Evolutionary conservation across 1,140 invertebrate species (phyloP).

Genomic region (Euwallacea fornicatus): DNA sequence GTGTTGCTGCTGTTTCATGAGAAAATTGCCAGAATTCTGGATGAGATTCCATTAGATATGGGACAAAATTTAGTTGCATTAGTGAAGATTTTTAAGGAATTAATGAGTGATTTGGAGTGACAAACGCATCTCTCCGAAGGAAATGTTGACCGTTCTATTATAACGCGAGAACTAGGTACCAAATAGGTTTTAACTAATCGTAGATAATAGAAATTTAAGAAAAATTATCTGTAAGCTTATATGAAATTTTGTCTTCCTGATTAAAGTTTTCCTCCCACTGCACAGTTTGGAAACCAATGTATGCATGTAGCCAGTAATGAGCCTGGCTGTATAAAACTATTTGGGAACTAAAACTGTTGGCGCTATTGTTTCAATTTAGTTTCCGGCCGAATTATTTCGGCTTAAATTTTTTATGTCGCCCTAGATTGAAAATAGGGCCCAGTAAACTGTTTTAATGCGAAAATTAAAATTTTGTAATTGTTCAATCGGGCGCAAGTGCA

Average conservation of each 20-base stretch:
- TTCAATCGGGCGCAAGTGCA: background rate
- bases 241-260: too few relatives aligned
- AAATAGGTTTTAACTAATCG: too few relatives aligned
- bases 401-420: conserved; percentile 9
- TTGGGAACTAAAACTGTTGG: background rate
- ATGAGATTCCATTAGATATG: background rate
- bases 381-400: conserved; percentile 8
- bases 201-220: too few relatives aligned
- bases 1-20: conserved; percentile 2
- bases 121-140: too few relatives aligned
- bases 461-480: conserved; percentile 3
- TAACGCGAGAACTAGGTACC: too few relatives aligned
- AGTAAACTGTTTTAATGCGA: background rate
- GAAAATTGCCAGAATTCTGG: conserved; percentile 6
- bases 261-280: too few relatives aligned
- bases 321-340: background rate
- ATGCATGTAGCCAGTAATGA: background rate
- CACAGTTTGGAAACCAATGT: background rate
- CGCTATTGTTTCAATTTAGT: conserved; percentile 13
- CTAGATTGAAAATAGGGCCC: background rate
- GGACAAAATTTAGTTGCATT: too few relatives aligned
- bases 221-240: too few relatives aligned
- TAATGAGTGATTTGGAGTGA: background rate
- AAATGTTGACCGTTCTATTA: too few relatives aligned
- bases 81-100: too few relatives aligned